Evolutionary conservation across 2,797 vertebrate species (phyloP).

Genomic region (Ataeniobius toweri): DNA sequence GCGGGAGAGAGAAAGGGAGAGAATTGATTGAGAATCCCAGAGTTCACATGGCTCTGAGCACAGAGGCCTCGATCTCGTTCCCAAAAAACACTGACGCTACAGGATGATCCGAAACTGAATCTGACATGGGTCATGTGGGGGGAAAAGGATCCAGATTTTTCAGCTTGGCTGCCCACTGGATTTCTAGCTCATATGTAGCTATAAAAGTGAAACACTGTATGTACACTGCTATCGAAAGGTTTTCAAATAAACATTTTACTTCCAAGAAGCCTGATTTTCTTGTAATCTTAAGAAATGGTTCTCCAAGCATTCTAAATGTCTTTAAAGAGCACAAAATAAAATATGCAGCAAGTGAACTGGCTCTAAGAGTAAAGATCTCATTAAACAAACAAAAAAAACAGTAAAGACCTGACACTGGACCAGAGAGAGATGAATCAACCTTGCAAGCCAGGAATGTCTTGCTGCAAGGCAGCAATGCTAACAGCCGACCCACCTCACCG

Average conservation of each 20-base stretch:
- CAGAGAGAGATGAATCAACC: background rate
- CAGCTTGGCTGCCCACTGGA: conserved; percentile 1
- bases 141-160: conserved; percentile 14
- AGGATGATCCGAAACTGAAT: conserved; percentile 43
- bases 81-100: conserved; percentile 42
- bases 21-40: conserved; percentile 63
- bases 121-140: conserved; percentile 19
- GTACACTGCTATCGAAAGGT: background rate
- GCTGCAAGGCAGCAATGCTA: background rate
- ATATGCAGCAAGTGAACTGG: background rate
- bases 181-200: background rate
- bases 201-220: background rate
- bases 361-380: background rate
- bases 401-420: background rate
- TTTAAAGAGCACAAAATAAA: background rate
- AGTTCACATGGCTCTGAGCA: conserved; percentile 64
- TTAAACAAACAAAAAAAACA: background rate
- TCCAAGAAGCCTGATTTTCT: background rate
- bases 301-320: background rate
- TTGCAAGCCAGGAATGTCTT: background rate
- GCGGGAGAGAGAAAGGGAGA: conserved; percentile 29
- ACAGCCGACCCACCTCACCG: background rate
- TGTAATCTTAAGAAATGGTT: background rate
- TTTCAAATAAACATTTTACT: too few species aligned
- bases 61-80: conserved; percentile 55